Percentiles rank a stretch among this genome's conserved stretches.
Evolutionary conservation across 2,888 invertebrate genomes (phyloP).

Genomic region (Siphonodentalium dalli): DNA sequence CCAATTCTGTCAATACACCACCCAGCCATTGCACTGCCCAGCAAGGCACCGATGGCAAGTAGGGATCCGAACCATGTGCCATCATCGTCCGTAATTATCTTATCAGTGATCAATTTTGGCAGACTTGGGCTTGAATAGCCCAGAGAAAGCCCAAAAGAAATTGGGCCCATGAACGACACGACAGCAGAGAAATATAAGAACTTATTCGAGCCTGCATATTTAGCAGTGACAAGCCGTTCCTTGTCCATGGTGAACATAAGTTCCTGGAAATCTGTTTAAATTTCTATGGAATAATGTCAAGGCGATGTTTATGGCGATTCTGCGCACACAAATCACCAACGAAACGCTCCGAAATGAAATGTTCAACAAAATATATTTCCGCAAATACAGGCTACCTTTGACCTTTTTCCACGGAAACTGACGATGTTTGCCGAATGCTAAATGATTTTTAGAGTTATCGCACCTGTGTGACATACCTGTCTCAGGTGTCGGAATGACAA

Average conservation of each 20-base stretch:
- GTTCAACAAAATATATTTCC: no score
- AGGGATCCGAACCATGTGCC: constrained; percentile 60
- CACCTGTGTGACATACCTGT: no score
- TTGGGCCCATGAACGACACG: constrained; percentile 51
- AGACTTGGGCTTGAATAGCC: constrained; percentile 63
- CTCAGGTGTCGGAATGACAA: no score
- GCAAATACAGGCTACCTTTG: no score
- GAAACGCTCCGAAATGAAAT: no score
- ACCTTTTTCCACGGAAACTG: no score
- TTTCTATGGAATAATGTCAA: no score
- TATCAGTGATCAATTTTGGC: constrained; percentile 49
- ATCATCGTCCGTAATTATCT: constrained; percentile 33
- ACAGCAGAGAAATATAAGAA: constrained; percentile 39
- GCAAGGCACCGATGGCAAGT: constrained; percentile 67
- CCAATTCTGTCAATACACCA: constrained; percentile 77
- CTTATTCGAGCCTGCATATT: constrained; percentile 46
- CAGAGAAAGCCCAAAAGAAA: constrained; percentile 60
- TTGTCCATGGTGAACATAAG: not conserved
- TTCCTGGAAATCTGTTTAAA: not conserved
- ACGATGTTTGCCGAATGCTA: no score
- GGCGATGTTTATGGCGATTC: no score
- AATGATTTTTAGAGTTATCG: no score
- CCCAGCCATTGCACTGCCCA: constrained; percentile 76
- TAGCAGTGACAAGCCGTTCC: constrained; percentile 33
- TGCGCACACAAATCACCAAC: no score